Base-by-base conservation (phyloP, 1,140 invertebrate genomes). In the Marisa cornuarietis region DNA sequence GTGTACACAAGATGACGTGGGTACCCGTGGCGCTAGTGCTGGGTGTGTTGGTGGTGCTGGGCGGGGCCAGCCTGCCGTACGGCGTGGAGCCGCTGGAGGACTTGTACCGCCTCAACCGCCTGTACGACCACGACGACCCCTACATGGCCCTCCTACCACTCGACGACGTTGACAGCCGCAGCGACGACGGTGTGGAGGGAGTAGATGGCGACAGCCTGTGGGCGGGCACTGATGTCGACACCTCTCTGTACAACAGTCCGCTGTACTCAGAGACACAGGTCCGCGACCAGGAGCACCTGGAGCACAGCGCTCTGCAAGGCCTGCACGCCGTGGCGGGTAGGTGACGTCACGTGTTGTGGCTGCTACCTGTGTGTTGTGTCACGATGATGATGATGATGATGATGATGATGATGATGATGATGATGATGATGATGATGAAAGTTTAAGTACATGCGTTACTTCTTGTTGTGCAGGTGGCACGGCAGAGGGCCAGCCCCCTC, bases 211-310 rank as follows among this genome's bases (percentile, higher is more conserved):
- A 51, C 13, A n/a, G 58, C 14, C 71, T 75, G n/a, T 79, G 78
- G 74, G 71, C 63, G 11, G 71, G 63, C 24, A 22, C 18, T 9
- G 75, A 78, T 10, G 61, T 54, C 14, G 63, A 62, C 22, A 80
- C 71, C 22, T 75, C 80, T 7, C 42, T 79, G 10, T 80, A 82
- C 42, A 71, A 79, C 54, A 75, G 71, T 26, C 69, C 73, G 11
- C 54, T 76, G 1, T 81, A 79, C 69, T 71, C 75, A 4, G 83
- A 78, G 52, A 79, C 83, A 18, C 79, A 85, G 61, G 84, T 96
- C 63, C 92, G 97, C 20, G 96, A 98, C 89, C 95, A 96, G 83
- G 97, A 99, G 87, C 97, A 96, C 87, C 85, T 98, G 78, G 94
- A 96, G 85, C 96, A 98, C 87, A 97, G 95, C 88, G 94, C 95